These are phyloP conservation scores for Pegea sp. DNA, from an alignment of 23 tunicate genomes.

Conservation along the genomic window DNA sequence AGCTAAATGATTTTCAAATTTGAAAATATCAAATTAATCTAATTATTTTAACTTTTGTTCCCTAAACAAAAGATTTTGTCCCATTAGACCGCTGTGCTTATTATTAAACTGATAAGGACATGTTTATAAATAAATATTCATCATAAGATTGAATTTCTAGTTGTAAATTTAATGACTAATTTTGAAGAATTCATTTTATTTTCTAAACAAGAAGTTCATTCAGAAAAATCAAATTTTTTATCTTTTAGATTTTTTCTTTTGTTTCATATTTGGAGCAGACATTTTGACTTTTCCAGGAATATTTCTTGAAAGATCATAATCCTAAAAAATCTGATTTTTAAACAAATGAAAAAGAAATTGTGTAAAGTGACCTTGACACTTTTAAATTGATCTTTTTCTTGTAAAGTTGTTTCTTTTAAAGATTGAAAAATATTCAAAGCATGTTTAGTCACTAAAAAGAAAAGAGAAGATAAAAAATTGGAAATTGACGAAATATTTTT, in stretches of 20 bases:
- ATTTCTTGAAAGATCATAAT: slow-evolving; percentile 65
- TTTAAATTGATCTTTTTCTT: slow-evolving; percentile 66
- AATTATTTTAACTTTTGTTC: too few relatives aligned
- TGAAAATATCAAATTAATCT: too few relatives aligned
- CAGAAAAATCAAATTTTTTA: neutral
- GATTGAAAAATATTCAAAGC: slow-evolving; percentile 56
- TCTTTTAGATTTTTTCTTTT: slow-evolving; percentile 12
- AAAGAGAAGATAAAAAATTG: too few relatives aligned
- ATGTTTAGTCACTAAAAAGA: slow-evolving; percentile 31
- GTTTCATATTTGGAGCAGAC: slow-evolving; percentile 43
- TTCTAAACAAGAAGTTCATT: neutral
- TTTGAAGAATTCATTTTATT: too few relatives aligned
- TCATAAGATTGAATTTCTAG: too few relatives aligned
- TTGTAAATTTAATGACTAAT: too few relatives aligned
- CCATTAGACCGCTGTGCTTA: too few relatives aligned
- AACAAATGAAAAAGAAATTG: neutral
- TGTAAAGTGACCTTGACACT: slow-evolving; percentile 37
- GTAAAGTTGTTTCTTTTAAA: slow-evolving; percentile 23
- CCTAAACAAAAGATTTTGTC: too few relatives aligned
- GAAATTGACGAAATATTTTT: neutral
- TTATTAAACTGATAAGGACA: too few relatives aligned
- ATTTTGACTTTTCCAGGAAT: slow-evolving; percentile 95
- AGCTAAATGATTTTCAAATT: too few relatives aligned
- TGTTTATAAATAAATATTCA: too few relatives aligned
- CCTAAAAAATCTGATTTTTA: slow-evolving; percentile 9